phyloP scores from a whole-genome alignment of 2,888 invertebrate genomes.

The Orchestes rusci region DNA sequence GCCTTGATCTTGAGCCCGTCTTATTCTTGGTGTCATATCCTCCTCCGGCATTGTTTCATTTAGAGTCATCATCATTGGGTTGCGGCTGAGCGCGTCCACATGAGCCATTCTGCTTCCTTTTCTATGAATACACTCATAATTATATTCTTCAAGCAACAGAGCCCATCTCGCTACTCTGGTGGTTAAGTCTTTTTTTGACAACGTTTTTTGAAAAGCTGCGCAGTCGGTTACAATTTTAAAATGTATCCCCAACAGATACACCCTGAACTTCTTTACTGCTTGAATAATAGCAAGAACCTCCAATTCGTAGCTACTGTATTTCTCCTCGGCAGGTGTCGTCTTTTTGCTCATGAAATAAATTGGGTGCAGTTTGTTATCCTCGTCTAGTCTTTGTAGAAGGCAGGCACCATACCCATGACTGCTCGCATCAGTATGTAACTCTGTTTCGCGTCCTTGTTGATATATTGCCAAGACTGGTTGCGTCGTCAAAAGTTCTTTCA shows the following conservation, averaged over 20 bases:
- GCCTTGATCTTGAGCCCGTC: conserved; percentile 2
- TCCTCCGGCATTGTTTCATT: too few relatives aligned
- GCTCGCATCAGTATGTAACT: conserved; percentile 31
- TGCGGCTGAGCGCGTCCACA: conserved; percentile 30
- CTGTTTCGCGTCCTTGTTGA: conserved; percentile 14
- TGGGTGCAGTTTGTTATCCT: conserved; percentile 30
- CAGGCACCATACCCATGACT: conserved; percentile 31
- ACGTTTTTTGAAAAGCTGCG: conserved; percentile 25
- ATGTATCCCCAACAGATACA: conserved; percentile 31
- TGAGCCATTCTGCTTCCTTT: conserved; percentile 25
- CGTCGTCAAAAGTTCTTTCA: conserved; percentile 18
- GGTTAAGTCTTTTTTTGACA: conserved; percentile 33
- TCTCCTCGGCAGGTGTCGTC: conserved; percentile 30
- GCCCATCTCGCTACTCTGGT: conserved; percentile 35
- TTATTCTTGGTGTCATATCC: background rate
- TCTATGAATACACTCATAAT: conserved; percentile 31
- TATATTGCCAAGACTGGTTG: conserved; percentile 25
- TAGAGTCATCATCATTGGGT: conserved; percentile 20
- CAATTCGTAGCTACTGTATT: conserved; percentile 35
- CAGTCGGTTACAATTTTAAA: conserved; percentile 23
- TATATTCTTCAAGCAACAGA: conserved; percentile 31
- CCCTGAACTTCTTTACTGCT: conserved; percentile 30
- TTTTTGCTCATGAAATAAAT: conserved; percentile 34
- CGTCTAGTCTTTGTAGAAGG: conserved; percentile 28
- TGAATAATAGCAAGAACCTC: conserved; percentile 33